A percentile compares a stretch with the other conserved stretches of the same genome.
Conservation (phyloP, 1,140 invertebrate species). For the Drosophila biarmipes region DNA sequence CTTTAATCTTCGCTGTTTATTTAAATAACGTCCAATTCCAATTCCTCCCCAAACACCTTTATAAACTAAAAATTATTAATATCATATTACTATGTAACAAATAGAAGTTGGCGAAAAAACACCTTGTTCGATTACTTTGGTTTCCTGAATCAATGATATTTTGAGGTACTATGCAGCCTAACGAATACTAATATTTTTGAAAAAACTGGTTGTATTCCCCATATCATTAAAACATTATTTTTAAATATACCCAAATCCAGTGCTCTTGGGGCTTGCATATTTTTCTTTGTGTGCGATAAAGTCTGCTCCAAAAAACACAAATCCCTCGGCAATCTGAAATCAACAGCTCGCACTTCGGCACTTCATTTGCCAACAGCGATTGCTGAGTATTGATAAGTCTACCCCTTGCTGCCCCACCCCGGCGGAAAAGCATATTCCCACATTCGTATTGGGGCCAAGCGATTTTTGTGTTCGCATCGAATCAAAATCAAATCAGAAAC, state of each 20-base stretch:
- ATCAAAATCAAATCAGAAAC: slow-evolving; percentile 51
- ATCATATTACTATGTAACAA: too few relatives aligned
- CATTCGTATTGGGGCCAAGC: slow-evolving; percentile 35
- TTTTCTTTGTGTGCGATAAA: background rate
- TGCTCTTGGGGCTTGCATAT: background rate
- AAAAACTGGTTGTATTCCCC: too few relatives aligned
- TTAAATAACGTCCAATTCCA: too few relatives aligned
- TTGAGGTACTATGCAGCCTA: too few relatives aligned
- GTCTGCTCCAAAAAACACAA: background rate
- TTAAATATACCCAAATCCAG: background rate
- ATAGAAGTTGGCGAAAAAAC: too few relatives aligned
- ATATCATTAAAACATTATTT: background rate
- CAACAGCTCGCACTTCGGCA: slow-evolving; percentile 15
- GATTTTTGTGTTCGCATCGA: slow-evolving; percentile 34
- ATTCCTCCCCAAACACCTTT: too few relatives aligned
- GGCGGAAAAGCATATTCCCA: slow-evolving; percentile 3
- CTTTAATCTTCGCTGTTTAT: too few relatives aligned
- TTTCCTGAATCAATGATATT: too few relatives aligned
- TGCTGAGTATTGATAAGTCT: slow-evolving; percentile 21
- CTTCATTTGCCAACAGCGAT: slow-evolving; percentile 40
- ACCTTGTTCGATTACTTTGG: too few relatives aligned
- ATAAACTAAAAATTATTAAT: too few relatives aligned
- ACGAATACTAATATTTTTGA: too few relatives aligned
- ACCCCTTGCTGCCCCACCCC: background rate
- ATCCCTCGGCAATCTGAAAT: background rate